Conservation (phyloP, 2,113 vertebrate genomes). For the Buteo buteo region DNA sequence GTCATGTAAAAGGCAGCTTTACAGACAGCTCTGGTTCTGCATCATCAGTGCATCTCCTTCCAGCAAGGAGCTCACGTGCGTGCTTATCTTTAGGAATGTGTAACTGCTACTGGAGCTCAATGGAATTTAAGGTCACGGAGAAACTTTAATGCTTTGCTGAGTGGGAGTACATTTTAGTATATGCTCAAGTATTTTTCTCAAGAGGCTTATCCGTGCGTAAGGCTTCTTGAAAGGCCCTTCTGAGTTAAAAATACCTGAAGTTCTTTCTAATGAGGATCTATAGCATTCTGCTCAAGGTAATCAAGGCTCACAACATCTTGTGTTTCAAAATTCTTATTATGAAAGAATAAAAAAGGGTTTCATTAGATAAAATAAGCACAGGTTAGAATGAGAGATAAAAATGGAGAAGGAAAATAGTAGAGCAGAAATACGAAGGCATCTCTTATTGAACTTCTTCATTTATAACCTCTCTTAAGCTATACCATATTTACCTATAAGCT, state of each 20-base stretch:
- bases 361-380: not conserved
- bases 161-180: not conserved
- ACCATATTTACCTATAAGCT: not conserved
- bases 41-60: not conserved
- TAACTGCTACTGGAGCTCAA: not conserved
- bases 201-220: not conserved
- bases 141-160: not conserved
- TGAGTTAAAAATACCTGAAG: constrained; percentile 52
- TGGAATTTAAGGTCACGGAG: not conserved
- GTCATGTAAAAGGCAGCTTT: not conserved
- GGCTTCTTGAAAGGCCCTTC: constrained; percentile 29
- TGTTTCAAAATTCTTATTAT: not conserved
- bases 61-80: not conserved
- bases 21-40: not conserved
- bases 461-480: not conserved
- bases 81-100: not conserved
- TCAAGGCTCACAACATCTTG: not conserved
- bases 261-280: constrained; percentile 5
- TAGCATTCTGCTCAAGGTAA: not conserved
- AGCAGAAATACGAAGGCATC: not conserved
- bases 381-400: not conserved
- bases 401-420: not conserved
- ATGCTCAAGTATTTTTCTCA: constrained; percentile 25
- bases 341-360: not conserved
- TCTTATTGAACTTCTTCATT: not conserved